phyloP scores from a whole-genome alignment of 2,113 vertebrate species.

The Centropus unirufus region DNA sequence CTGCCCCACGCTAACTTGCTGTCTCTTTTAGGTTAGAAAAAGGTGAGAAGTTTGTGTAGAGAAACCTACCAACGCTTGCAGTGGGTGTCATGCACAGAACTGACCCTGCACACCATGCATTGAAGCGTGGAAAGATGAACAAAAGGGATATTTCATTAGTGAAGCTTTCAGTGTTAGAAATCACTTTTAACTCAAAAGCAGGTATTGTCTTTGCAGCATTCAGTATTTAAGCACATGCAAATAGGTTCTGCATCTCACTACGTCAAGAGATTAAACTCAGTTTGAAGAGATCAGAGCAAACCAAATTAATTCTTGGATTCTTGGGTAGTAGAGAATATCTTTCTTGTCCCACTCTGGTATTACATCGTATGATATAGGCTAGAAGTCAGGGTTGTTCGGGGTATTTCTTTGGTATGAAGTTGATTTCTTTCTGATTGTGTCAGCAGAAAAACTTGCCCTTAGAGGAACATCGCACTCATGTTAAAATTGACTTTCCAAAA shows the following conservation, averaged over 20 bases:
- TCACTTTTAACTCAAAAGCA: conserved; percentile 73
- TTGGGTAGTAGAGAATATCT: conserved; percentile 41
- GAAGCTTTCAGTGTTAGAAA: conserved; percentile 74
- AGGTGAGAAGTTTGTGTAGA: conserved; percentile 77
- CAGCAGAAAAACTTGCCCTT: not conserved
- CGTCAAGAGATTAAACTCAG: conserved; percentile 42
- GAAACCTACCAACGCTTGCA: conserved; percentile 86
- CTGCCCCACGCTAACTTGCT: conserved; percentile 61
- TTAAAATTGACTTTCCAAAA: conserved; percentile 61
- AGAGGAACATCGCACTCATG: not conserved
- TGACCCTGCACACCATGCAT: conserved; percentile 85
- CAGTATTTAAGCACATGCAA: conserved; percentile 75
- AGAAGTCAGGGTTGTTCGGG: not conserved
- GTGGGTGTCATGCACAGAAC: conserved; percentile 86
- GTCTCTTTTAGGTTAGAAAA: conserved; percentile 71
- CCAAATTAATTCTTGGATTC: conserved; percentile 74
- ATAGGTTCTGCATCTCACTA: conserved; percentile 44
- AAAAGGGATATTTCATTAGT: conserved; percentile 84
- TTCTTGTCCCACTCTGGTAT: not conserved
- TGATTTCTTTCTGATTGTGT: not conserved
- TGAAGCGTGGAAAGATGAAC: conserved; percentile 84
- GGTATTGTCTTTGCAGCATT: conserved; percentile 66
- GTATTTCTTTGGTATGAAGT: not conserved
- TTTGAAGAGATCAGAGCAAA: conserved; percentile 62
- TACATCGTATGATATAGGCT: not conserved